A percentile compares a stretch with the other conserved stretches of the same genome.
These are phyloP conservation scores for Xanthorhoe spadicearia DNA, from an alignment of 2,888 invertebrate genomes.

Conservation along the genomic window DNA sequence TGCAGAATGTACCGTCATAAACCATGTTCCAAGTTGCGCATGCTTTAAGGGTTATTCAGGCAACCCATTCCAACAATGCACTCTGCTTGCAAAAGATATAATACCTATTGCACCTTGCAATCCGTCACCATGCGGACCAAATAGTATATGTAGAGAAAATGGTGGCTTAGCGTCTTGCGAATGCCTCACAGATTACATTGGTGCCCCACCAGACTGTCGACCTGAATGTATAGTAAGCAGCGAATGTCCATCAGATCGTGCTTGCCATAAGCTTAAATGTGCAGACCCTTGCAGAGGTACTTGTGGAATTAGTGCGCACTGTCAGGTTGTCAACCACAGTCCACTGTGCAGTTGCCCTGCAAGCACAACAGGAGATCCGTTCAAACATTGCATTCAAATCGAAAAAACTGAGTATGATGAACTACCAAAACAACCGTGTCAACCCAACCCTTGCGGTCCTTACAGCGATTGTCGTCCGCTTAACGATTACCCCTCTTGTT, in stretches of 20 bases:
- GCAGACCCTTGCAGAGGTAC: constrained; percentile 91
- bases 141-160: constrained; percentile 90
- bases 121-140: constrained; percentile 91
- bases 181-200: constrained; percentile 87
- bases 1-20: constrained; percentile 93
- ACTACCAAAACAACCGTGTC: constrained; percentile 85
- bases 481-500: constrained; percentile 90
- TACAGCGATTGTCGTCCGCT: constrained; percentile 90
- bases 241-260: constrained; percentile 90
- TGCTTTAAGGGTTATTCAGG: constrained; percentile 90
- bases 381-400: constrained; percentile 81
- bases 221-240: constrained; percentile 92
- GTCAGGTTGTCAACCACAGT: constrained; percentile 91
- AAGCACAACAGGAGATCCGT: constrained; percentile 88
- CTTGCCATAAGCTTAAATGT: constrained; percentile 92
- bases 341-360: constrained; percentile 90
- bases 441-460: constrained; percentile 91
- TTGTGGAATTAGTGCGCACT: constrained; percentile 89
- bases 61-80: constrained; percentile 86
- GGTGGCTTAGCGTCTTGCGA: constrained; percentile 90
- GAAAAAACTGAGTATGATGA: constrained; percentile 53
- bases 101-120: constrained; percentile 86
- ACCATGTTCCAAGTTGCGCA: constrained; percentile 94
- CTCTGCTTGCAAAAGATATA: constrained; percentile 54
- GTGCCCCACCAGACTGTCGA: constrained; percentile 89